Base-by-base conservation (phyloP, 2,888 invertebrate genomes). In the Ganaspis brasiliensis region DNA sequence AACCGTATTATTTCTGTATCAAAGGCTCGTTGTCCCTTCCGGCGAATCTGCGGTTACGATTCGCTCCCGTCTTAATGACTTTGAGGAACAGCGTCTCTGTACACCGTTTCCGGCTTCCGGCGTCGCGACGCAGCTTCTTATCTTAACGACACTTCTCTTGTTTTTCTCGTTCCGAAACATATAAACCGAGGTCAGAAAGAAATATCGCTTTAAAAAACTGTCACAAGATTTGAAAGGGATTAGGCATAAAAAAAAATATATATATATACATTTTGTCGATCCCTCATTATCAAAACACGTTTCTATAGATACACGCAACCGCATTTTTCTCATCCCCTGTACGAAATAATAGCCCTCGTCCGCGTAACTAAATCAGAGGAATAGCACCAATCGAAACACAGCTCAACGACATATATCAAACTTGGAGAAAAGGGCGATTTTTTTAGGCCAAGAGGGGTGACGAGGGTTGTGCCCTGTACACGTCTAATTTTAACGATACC, bases 401-500 rank as follows among this genome's bases (percentile, higher is more conserved):
- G 71, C 82, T 49, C 49, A 57, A 45, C 70, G 59, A 77, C 81
- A 83, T 82, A 79, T 70, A 56, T 31, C 31, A 49, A 63, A 40
- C 72, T 77, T 55, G 72, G 73, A 40, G 75, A 81, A 84, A 85
- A 87, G 87, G 82, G 80, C 82, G 61, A 76, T 72, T 82, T 82
- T 83, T 79, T 81, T 79, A 75, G 67, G 31, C n/a, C 72, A 40
- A 74, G 80, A 75, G 80, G 82, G 79, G 79, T 76, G 77, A 74
- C 81, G 59, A 81, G 81, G 80, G 76, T 75, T 67, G 79, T 78
- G 80, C 80, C 82, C 80, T 82, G 84, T 86, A 85, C 87, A 80
- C 85, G 89, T 87, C 88, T 87, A 90, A 91, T 90, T 91, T 87
- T 87, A 90, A 89, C 88, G 90, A 89, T 88, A 91, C 89, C 89